Base-by-base conservation (phyloP, 2,113 vertebrate species). In the Calidris pugnax region DNA sequence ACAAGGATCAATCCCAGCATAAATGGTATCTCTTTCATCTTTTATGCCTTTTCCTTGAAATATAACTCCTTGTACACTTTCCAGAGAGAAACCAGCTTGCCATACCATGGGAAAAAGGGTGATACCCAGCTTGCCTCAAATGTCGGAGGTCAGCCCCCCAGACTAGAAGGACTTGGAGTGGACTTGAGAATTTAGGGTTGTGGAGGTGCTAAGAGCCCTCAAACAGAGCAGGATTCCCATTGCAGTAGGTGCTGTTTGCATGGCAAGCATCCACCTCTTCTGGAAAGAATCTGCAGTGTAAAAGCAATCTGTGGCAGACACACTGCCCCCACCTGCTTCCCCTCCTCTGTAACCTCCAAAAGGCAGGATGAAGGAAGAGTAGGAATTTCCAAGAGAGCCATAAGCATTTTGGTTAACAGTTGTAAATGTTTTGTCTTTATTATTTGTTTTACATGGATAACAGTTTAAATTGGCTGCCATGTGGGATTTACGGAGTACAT, bases 61-160 rank as follows among this genome's bases (percentile, higher is more conserved):
- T 47, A 19, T 11, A 76, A 56, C 27, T 73, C 26, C 43, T 60
- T 0, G 0, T 43, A 77, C 28, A 39, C 15, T 67, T 47, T 43
- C 10, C 41, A 55, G 68, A 47, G 22, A 63, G 67, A 63, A 88
- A 63, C 4, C 26, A 30, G 1, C 12, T 57, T 41, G 3, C 26
- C 33, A 32, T 84, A 43, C 16, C 15, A 23, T 37, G 15, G 13
- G 26, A 6, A 66, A 86, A 91, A 84, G 10, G 12, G 7, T 9
- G 3, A 57, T 60, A 14, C 14, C 33, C 23, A 51, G n/a, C 7
- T 80, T 76, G 39, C 30, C 51, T 26, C 53, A 37, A 64, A 89
- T 4, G 71, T 35, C 63, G 5, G 30, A 57, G n/a, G 32, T 2
- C 4, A 90, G 12, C 4, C 4, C 12, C 20, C 87, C 60, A 23